Base-by-base conservation (phyloP, 1,140 invertebrate species). In the Drosophila insularis region DNA sequence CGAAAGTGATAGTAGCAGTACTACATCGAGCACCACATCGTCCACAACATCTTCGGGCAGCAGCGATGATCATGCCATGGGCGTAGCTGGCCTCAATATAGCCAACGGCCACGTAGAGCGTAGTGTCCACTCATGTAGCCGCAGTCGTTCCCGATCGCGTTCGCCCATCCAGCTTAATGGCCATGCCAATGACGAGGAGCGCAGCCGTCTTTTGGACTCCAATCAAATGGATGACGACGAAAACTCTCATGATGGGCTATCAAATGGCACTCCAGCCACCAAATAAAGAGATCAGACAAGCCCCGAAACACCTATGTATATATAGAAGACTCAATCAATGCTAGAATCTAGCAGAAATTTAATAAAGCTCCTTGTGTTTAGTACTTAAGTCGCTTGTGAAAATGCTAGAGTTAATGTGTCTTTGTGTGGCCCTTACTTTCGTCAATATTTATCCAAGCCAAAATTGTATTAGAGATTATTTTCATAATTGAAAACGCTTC, bases 1-100 rank as follows among this genome's bases (percentile, higher is more conserved):
- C 67, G 90, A 91, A 71, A 91, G 90, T 70, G 90, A 91, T 63
- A 91, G 90, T 69, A 91, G 90, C 54, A 91, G 89, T 56, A 69
- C 86, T 10, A 91, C 86, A 23, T 91, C 90, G 1, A 82, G 63
- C 13, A 89, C 87, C 23, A 90, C 90, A 35, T 90, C 90, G 50
- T 81, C 79, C 32, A 81, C 74, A 4, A 78, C 85, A n/a, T 76
- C 80, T 0, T 87, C 84, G 4, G 68, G 60, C 53, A 82, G 79
- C 80, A 87, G 75, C 21, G 84, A 87, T 37, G 79, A 72, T 1
- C 84, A 87, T 7, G 84, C 87, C 17, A 87, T 89, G 64, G 84
- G 80, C 4, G 82, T 87, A 1, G 82, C 82, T 1, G 82, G 84
- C 0, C 50, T 87, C 2, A 87, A 87, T 21, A 87, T 87, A 8